Evolutionary conservation across 2,797 vertebrate species (phyloP).

Genomic region (Selene dorsalis): DNA sequence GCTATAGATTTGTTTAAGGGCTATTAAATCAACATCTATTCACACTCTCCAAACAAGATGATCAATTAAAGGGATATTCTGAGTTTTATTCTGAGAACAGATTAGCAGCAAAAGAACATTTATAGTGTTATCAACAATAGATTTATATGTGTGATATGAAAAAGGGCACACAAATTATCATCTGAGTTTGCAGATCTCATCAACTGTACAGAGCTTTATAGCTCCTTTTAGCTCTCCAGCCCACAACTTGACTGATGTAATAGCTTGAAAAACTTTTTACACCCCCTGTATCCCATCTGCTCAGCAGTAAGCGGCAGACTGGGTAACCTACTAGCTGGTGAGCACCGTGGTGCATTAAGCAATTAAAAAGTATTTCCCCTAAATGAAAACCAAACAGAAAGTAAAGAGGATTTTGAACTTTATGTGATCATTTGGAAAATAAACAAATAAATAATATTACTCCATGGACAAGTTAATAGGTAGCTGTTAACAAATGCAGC

Average conservation of each 20-base stretch:
- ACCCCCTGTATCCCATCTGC: neutral
- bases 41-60: neutral
- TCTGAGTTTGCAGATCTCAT: too few relatives aligned
- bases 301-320: neutral
- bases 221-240: too few relatives aligned
- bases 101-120: too few relatives aligned
- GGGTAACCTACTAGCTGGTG: neutral
- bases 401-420: neutral
- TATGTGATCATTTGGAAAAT: neutral
- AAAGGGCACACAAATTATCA: too few relatives aligned
- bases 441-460: neutral
- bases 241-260: neutral
- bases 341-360: neutral
- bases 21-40: neutral
- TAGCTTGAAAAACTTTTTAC: neutral
- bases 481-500: too few relatives aligned
- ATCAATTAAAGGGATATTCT: too few relatives aligned
- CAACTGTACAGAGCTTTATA: too few relatives aligned
- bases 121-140: neutral
- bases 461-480: neutral
- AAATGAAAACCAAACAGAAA: neutral
- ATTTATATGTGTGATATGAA: too few relatives aligned
- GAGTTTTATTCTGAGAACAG: too few relatives aligned
- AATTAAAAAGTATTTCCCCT: constrained; percentile 6
- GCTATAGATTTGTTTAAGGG: neutral